phyloP scores from a whole-genome alignment of 2,113 vertebrate species.

The Paramisgurnus dabryanus region DNA sequence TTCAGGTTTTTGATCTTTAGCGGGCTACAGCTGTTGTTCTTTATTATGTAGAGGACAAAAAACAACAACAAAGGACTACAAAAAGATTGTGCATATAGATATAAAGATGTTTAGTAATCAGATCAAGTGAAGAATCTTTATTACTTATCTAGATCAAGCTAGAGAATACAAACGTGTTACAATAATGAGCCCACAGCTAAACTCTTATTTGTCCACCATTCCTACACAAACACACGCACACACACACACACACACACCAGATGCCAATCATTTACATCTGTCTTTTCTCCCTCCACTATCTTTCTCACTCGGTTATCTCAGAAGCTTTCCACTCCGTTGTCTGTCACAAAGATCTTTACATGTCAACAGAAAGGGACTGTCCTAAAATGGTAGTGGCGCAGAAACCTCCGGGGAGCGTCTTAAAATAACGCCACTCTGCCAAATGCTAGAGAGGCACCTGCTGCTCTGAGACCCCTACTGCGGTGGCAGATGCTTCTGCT shows the following conservation, averaged over 20 bases:
- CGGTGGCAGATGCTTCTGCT: constrained; percentile 62
- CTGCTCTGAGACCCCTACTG: constrained; percentile 53
- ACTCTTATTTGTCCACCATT: background rate
- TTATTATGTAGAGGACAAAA: constrained; percentile 9
- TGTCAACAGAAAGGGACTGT: constrained; percentile 50
- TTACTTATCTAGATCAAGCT: constrained; percentile 15
- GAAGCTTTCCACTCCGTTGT: constrained; percentile 45
- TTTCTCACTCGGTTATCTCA: constrained; percentile 16
- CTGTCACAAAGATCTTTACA: constrained; percentile 51
- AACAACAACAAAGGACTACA: constrained; percentile 7
- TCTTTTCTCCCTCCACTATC: constrained; percentile 6
- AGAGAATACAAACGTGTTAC: constrained; percentile 13
- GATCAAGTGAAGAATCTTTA: constrained; percentile 9
- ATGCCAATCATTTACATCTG: background rate
- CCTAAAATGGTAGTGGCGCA: constrained; percentile 47
- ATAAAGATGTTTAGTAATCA: constrained; percentile 26
- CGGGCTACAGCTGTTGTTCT: constrained; percentile 17
- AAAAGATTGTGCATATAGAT: background rate
- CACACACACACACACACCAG: background rate
- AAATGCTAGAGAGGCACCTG: constrained; percentile 60
- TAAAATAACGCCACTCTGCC: constrained; percentile 57
- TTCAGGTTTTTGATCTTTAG: constrained; percentile 31
- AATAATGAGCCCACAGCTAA: constrained; percentile 5
- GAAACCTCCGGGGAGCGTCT: constrained; percentile 52
- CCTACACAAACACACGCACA: background rate